Evolutionary conservation across 2,113 vertebrate species (phyloP).

Genomic region (Probosciger aterrimus): DNA sequence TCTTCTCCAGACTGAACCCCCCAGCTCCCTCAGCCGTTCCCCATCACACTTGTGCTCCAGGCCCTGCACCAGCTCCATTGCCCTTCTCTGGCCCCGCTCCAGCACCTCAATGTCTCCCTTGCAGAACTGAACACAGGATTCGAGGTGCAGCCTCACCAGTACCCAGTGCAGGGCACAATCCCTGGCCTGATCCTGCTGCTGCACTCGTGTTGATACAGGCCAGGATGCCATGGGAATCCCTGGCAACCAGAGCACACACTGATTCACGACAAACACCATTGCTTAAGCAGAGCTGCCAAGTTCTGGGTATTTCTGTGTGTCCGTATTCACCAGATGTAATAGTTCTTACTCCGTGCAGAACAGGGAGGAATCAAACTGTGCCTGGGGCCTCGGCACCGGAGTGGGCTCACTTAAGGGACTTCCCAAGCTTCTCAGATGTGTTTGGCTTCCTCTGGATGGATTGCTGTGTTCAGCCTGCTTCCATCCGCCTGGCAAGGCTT

Average conservation of each 20-base stretch:
- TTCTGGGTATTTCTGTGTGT: background rate
- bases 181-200: background rate
- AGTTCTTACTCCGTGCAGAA: background rate
- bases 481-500: background rate
- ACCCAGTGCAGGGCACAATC: too few species aligned
- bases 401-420: background rate
- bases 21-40: too few species aligned
- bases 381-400: background rate
- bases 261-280: rapidly evolving
- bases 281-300: background rate
- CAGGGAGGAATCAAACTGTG: too few species aligned
- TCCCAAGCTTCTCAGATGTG: background rate
- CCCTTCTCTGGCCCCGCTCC: too few species aligned
- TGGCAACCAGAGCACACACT: too few species aligned
- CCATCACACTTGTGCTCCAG: too few species aligned
- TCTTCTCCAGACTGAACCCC: too few species aligned
- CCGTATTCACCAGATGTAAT: rapidly evolving
- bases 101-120: too few species aligned
- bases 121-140: too few species aligned
- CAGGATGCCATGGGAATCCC: too few species aligned
- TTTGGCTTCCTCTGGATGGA: background rate
- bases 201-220: background rate
- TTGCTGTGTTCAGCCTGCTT: background rate
- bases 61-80: too few species aligned
- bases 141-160: too few species aligned